phyloP scores from a whole-genome alignment of 2,113 vertebrate species.

The Phainopepla nitens region DNA sequence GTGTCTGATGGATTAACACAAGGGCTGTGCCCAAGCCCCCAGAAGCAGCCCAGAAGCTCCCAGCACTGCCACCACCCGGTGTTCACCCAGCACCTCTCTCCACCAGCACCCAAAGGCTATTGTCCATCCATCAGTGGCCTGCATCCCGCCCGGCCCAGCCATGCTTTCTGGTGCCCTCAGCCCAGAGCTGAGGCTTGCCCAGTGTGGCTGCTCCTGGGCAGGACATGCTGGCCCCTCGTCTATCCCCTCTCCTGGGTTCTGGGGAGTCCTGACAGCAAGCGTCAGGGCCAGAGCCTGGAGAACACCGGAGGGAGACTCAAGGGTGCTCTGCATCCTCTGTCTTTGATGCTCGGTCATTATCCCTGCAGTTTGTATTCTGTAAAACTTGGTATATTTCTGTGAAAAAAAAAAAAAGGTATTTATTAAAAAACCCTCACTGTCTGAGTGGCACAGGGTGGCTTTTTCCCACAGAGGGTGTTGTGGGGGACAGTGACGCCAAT shows the following conservation, averaged over 20 bases:
- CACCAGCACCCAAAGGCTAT: background rate
- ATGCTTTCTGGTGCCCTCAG: background rate
- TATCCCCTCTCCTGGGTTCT: background rate
- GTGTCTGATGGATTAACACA: background rate
- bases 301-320: background rate
- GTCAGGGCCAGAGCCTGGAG: background rate
- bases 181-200: background rate
- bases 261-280: background rate
- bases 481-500: background rate
- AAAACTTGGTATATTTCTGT: conserved; percentile 70
- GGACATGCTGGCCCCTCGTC: background rate
- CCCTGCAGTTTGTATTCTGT: conserved; percentile 65
- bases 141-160: background rate
- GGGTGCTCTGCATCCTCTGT: background rate
- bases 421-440: conserved; percentile 67
- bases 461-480: background rate
- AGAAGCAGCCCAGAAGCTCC: background rate
- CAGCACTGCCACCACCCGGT: background rate
- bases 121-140: background rate
- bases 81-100: conserved; percentile 17
- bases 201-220: background rate
- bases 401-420: conserved; percentile 32
- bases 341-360: conserved; percentile 21
- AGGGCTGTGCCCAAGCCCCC: background rate
- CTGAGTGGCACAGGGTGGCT: background rate